phyloP scores from a whole-genome alignment of 2,113 vertebrate species.

The Donacobius atricapilla region DNA sequence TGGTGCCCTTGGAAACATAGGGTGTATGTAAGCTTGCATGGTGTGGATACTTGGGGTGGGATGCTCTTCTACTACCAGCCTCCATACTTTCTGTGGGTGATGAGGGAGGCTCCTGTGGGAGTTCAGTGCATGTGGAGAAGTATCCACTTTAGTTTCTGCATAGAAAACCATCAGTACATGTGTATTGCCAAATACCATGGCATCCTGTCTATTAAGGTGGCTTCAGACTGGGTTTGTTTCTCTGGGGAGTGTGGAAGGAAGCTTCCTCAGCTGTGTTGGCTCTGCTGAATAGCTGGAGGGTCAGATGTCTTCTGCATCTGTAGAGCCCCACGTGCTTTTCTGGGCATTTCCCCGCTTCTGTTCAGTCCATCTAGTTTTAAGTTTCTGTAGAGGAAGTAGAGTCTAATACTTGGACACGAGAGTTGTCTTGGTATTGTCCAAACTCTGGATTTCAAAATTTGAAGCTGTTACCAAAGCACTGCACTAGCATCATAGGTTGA shows the following conservation, averaged over 20 bases:
- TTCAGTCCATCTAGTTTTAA: neutral
- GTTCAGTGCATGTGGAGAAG: rapidly evolving
- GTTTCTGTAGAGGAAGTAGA: neutral
- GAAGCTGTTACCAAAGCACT: neutral
- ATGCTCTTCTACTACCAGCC: neutral
- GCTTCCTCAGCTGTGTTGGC: rapidly evolving
- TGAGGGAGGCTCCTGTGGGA: neutral
- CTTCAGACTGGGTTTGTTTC: neutral
- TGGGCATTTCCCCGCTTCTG: neutral
- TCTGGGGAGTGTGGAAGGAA: neutral
- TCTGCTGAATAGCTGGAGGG: neutral
- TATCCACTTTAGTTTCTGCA: neutral
- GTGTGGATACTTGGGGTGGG: neutral
- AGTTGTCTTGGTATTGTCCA: neutral
- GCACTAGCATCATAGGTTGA: neutral
- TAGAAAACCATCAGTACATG: neutral
- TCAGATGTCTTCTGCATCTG: neutral
- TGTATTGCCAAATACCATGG: neutral
- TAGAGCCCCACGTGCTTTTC: neutral
- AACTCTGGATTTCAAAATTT: neutral
- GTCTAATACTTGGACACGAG: neutral
- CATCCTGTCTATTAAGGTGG: neutral
- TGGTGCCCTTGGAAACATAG: neutral
- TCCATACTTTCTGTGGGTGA: neutral
- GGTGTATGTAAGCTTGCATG: neutral